Evolutionary conservation across 2,797 vertebrate genomes (phyloP).

Genomic region (Propithecus deckenii): DNA sequence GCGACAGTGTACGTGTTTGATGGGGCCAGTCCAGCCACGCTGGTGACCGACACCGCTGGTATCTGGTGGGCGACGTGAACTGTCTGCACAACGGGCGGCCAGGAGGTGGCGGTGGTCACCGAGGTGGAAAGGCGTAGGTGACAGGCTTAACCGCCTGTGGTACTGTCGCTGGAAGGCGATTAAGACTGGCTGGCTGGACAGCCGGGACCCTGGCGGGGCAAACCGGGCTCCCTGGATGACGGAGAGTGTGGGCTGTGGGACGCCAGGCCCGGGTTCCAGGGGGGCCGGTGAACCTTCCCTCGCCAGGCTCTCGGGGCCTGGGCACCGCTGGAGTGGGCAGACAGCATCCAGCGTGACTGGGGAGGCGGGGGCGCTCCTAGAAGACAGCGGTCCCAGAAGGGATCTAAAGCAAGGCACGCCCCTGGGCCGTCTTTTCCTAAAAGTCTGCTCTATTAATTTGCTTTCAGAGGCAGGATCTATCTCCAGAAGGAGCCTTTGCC

Average conservation of each 20-base stretch:
- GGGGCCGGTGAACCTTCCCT: constrained; percentile 97
- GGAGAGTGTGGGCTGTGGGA: constrained; percentile 94
- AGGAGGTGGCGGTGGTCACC: constrained; percentile 90
- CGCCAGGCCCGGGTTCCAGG: constrained; percentile 89
- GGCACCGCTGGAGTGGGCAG: no score
- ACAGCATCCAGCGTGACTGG: constrained; percentile 89
- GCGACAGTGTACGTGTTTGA: constrained; percentile 87
- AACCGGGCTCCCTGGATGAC: constrained; percentile 97
- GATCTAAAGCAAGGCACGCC: constrained; percentile 98
- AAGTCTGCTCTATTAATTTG: constrained; percentile 98
- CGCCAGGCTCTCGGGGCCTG: constrained; percentile 93
- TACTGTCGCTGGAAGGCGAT: constrained; percentile 96
- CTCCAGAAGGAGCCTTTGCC: constrained; percentile 99
- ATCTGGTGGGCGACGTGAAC: constrained; percentile 98
- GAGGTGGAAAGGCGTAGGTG: constrained; percentile 94
- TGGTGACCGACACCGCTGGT: constrained; percentile 93
- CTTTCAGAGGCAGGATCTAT: constrained; percentile 97
- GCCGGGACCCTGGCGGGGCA: constrained; percentile 93
- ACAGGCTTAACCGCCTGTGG: constrained; percentile 95
- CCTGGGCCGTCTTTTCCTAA: constrained; percentile 96
- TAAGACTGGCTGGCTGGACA: constrained; percentile 94
- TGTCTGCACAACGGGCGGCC: constrained; percentile 94
- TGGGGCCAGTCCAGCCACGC: constrained; percentile 88
- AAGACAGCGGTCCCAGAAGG: constrained; percentile 96
- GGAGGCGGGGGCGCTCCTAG: constrained; percentile 98